Conservation (phyloP, 2,888 invertebrate species). For the Griposia aprilina region DNA sequence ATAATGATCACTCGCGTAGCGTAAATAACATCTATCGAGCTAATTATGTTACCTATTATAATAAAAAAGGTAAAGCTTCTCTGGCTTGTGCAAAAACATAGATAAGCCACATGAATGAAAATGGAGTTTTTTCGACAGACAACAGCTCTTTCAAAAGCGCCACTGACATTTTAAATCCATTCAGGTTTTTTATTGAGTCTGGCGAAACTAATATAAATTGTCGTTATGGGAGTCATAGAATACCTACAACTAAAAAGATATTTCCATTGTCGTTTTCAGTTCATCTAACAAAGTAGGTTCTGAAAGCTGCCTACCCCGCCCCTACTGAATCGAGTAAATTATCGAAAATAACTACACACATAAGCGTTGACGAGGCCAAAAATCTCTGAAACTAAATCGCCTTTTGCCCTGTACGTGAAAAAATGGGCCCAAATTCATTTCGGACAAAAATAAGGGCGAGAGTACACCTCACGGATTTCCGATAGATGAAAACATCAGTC, state of each 20-base stretch:
- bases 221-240: neutral
- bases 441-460: constrained; percentile 51
- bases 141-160: neutral
- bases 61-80: neutral
- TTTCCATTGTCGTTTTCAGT: neutral
- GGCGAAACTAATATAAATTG: neutral
- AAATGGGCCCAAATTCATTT: constrained; percentile 50
- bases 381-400: constrained; percentile 37
- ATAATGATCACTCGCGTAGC: neutral
- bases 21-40: neutral
- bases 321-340: constrained; percentile 3
- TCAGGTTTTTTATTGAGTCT: too few species aligned
- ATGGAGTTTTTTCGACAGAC: neutral
- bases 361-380: constrained; percentile 6
- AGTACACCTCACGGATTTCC: constrained; percentile 65
- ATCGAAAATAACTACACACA: neutral
- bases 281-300: neutral
- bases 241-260: neutral
- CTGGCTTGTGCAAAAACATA: neutral
- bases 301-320: neutral
- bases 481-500: constrained; percentile 70
- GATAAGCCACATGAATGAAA: neutral
- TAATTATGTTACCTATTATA: neutral
- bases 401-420: constrained; percentile 30
- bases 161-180: neutral